A percentile compares a stretch with the other conserved stretches of the same genome.
Evolutionary conservation across 1,140 invertebrate genomes (phyloP).

Genomic region (Drosophila nigromelanica): DNA sequence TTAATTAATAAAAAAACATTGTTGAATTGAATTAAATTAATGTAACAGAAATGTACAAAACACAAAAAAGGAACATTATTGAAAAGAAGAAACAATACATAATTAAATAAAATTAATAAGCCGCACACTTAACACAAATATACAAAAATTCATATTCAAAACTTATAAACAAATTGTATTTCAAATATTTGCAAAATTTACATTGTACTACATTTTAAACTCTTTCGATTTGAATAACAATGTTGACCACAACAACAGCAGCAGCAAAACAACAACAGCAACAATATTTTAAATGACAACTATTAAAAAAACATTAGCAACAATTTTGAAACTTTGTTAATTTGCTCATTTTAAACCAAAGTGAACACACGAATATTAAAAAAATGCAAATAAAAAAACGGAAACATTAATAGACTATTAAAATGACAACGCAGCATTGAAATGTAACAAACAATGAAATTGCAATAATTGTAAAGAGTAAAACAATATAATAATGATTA

Average conservation of each 20-base stretch:
- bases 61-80: slow-evolving; percentile 1
- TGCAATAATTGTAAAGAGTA: slow-evolving; percentile 45
- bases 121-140: slow-evolving; percentile 39
- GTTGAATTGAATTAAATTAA: slow-evolving; percentile 28
- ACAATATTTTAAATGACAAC: slow-evolving; percentile 25
- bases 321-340: slow-evolving; percentile 38
- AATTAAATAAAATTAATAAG: slow-evolving; percentile 23
- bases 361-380: slow-evolving; percentile 10
- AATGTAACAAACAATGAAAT: slow-evolving; percentile 54
- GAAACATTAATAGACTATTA: slow-evolving; percentile 4
- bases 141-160: slow-evolving; percentile 22
- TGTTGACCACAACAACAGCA: slow-evolving; percentile 17
- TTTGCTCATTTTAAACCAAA: slow-evolving; percentile 35
- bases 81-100: neutral
- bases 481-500: slow-evolving; percentile 35
- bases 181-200: slow-evolving; percentile 14
- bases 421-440: slow-evolving; percentile 38
- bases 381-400: slow-evolving; percentile 6
- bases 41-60: slow-evolving; percentile 36
- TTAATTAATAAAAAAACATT: slow-evolving; percentile 22
- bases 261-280: slow-evolving; percentile 5
- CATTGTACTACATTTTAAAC: slow-evolving; percentile 21
- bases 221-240: slow-evolving; percentile 34
- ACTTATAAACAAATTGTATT: slow-evolving; percentile 30
- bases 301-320: slow-evolving; percentile 26